Evolutionary conservation across 1,140 invertebrate species (phyloP).

Genomic region (Oedothorax gibbosus): DNA sequence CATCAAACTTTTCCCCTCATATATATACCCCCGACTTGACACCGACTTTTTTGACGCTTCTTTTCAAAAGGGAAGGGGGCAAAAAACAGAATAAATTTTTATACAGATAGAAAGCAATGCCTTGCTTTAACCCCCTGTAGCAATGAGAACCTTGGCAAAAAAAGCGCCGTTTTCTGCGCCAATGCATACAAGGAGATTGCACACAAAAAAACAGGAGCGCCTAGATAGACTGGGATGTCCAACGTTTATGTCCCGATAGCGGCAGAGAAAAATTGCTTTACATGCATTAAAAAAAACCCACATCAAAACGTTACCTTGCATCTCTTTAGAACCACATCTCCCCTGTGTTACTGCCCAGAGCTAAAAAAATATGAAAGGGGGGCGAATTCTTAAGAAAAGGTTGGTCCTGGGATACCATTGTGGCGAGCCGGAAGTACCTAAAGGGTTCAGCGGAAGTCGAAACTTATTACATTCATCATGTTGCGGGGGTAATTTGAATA

Average conservation of each 20-base stretch:
- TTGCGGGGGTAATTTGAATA: constrained; percentile 57
- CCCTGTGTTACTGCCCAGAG: constrained; percentile 45
- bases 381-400: constrained; percentile 8
- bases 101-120: constrained; percentile 24
- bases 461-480: constrained; percentile 59
- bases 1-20: constrained; percentile 43
- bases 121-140: constrained; percentile 39
- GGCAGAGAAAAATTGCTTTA: constrained; percentile 49
- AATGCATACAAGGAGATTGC: constrained; percentile 35
- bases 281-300: constrained; percentile 47
- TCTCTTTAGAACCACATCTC: constrained; percentile 35
- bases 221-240: constrained; percentile 42
- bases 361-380: constrained; percentile 15
- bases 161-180: constrained; percentile 26
- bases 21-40: constrained; percentile 32
- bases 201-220: not conserved
- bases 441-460: constrained; percentile 55
- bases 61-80: constrained; percentile 13
- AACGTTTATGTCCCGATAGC: constrained; percentile 41
- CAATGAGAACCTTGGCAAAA: constrained; percentile 39
- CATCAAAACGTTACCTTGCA: constrained; percentile 39
- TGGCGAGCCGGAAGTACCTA: constrained; percentile 52
- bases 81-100: not conserved
- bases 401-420: constrained; percentile 33
- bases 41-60: constrained; percentile 45